These are phyloP conservation scores for Gambusia holbrooki DNA, from an alignment of 2,113 vertebrate species.

Conservation along the genomic window DNA sequence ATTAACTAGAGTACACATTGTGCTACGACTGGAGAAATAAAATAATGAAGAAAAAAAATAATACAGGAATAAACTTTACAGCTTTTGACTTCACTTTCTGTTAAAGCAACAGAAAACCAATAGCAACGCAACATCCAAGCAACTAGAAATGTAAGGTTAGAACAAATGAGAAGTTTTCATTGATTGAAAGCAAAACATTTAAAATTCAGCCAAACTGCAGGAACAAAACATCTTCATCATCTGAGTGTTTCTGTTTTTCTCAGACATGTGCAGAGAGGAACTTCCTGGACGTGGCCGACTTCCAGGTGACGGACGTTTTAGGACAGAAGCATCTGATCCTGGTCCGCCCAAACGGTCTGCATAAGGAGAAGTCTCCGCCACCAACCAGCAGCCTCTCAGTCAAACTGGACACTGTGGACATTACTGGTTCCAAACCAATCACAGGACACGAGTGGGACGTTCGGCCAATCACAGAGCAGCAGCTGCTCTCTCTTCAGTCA, in stretches of 20 bases:
- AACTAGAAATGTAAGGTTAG: too few species aligned
- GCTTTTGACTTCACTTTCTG: too few species aligned
- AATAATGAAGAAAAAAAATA: too few species aligned
- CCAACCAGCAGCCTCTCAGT: neutral
- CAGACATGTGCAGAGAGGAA: slow-evolving; percentile 16
- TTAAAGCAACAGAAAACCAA: too few species aligned
- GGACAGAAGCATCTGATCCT: slow-evolving; percentile 31
- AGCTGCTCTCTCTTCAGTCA: neutral
- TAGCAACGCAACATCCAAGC: too few species aligned
- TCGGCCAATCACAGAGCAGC: neutral
- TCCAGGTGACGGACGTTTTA: slow-evolving; percentile 26
- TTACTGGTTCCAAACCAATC: neutral
- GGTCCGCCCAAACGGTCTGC: neutral
- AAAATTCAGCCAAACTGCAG: too few species aligned
- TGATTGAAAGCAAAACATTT: too few species aligned
- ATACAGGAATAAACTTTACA: too few species aligned
- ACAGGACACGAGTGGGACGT: neutral
- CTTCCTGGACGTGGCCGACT: slow-evolving; percentile 54
- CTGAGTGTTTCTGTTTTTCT: neutral
- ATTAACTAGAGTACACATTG: too few species aligned
- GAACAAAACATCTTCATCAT: too few species aligned
- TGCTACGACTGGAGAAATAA: too few species aligned
- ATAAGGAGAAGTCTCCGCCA: slow-evolving; percentile 13
- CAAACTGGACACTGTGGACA: neutral
- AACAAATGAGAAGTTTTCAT: too few species aligned